These are phyloP conservation scores for Cassiopea andromeda DNA, from an alignment of 30 jellyfish, hydroid and myxozoan genomes.

Conservation along the genomic window DNA sequence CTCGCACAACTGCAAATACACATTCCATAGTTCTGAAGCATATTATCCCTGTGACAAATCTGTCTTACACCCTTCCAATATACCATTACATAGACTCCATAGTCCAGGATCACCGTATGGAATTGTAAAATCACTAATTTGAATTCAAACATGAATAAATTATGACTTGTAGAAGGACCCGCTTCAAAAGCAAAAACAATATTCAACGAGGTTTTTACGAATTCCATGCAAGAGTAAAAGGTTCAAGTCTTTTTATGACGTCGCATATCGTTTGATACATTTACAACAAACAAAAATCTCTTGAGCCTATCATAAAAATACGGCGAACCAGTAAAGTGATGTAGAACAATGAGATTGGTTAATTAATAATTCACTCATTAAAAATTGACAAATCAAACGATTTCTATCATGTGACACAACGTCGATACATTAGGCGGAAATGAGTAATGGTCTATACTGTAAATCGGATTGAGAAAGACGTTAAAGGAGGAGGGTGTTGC, in stretches of 20 bases:
- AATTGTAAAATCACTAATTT: not conserved
- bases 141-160: not conserved
- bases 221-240: not conserved
- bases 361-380: no score
- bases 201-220: not conserved
- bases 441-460: no score
- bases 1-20: no score
- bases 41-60: no score
- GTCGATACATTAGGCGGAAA: not conserved
- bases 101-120: not conserved
- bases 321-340: not conserved
- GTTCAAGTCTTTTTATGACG: not conserved
- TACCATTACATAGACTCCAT: no score
- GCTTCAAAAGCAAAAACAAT: not conserved
- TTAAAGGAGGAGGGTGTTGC: no score
- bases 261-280: slow-evolving; percentile 1
- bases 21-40: no score
- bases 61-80: no score
- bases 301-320: no score
- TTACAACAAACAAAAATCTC: not conserved
- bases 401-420: not conserved
- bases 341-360: not conserved
- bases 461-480: no score
- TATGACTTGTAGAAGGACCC: not conserved
- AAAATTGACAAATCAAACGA: not conserved